phyloP scores from a whole-genome alignment of 2,113 vertebrate genomes.

The Ondatra zibethicus region DNA sequence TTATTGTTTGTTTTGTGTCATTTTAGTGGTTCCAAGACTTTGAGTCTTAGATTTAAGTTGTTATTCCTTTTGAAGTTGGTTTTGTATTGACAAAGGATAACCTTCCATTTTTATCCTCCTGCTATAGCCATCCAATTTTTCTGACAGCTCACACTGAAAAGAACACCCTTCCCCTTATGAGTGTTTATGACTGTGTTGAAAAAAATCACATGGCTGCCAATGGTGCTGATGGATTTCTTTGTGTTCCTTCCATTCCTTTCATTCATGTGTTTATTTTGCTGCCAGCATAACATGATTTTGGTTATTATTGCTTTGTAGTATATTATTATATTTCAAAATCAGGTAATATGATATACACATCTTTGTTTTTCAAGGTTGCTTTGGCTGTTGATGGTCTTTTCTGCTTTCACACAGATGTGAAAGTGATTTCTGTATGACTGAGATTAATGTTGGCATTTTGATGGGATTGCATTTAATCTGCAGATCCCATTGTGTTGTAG shows the following conservation, averaged over 20 bases:
- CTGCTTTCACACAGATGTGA: not conserved
- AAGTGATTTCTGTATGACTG: not conserved
- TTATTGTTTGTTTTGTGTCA: not conserved
- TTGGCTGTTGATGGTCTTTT: too few species aligned
- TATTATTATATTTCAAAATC: not conserved
- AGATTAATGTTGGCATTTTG: not conserved
- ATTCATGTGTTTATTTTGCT: too few species aligned
- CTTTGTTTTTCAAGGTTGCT: not conserved
- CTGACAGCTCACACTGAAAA: not conserved
- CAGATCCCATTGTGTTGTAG: not conserved
- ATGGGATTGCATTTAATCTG: not conserved
- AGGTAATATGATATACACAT: too few species aligned
- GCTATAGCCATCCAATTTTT: not conserved
- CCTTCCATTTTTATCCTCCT: not conserved
- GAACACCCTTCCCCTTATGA: not conserved
- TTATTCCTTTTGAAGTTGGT: not conserved
- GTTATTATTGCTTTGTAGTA: not conserved
- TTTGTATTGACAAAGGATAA: not conserved
- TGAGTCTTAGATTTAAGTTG: not conserved
- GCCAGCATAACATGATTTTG: not conserved
- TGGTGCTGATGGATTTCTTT: not conserved
- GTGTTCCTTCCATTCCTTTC: not conserved
- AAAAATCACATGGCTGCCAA: not conserved
- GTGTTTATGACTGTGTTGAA: not conserved
- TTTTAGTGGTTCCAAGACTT: not conserved